Evolutionary conservation across 2,113 vertebrate genomes (phyloP).

Genomic region (Gila orcuttii): DNA sequence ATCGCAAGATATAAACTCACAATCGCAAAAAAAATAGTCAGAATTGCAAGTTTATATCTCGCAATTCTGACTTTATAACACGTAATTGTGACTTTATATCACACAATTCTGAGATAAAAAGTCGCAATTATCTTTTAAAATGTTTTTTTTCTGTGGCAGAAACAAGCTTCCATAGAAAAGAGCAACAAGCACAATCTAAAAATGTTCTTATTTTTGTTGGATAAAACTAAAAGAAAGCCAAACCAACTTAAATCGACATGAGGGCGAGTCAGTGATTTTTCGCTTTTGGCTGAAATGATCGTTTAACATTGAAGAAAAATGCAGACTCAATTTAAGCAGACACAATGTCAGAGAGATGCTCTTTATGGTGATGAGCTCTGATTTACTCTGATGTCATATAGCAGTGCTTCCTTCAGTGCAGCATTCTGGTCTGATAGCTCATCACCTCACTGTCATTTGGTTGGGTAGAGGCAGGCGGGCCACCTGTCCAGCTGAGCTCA

Average conservation of each 20-base stretch:
- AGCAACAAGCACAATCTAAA: neutral
- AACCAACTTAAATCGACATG: neutral
- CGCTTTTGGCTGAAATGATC: neutral
- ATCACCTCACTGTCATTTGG: slow-evolving; percentile 27
- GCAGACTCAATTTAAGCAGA: neutral
- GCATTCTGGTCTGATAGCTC: neutral
- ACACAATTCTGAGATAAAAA: too few relatives aligned
- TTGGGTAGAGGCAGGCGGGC: neutral
- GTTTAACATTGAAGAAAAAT: neutral
- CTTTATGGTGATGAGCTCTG: neutral
- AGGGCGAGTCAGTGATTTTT: neutral
- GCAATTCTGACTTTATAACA: neutral
- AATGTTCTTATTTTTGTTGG: neutral
- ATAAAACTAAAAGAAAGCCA: neutral
- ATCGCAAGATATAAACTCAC: too few relatives aligned
- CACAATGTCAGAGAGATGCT: neutral
- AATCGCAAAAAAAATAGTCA: too few relatives aligned
- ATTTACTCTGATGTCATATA: neutral
- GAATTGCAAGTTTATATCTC: neutral
- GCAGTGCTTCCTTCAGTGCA: neutral
- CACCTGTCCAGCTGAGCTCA: slow-evolving; percentile 8
- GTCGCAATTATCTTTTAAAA: too few relatives aligned
- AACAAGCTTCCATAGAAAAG: neutral
- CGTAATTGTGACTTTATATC: too few relatives aligned
- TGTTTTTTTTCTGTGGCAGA: too few relatives aligned